Base-by-base conservation (phyloP, 2,797 vertebrate genomes). In the Hoplostethus atlanticus region DNA sequence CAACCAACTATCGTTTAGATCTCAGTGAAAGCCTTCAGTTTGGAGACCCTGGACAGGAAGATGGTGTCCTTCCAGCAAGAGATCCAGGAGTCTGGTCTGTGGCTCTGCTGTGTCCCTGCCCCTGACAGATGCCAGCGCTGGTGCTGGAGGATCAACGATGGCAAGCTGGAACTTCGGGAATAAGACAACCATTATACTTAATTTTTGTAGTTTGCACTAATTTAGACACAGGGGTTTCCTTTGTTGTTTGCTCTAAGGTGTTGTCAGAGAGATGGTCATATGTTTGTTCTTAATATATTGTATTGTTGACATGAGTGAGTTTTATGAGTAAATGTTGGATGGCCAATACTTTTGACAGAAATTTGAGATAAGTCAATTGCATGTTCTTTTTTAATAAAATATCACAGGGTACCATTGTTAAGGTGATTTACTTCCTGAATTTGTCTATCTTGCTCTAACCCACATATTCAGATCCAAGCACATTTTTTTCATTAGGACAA, bases 1-100 rank as follows among this genome's bases (percentile, higher is more conserved):
- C 6, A 11, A 46, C 68, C 6, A 11, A 46, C 48, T 60, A 0
- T 67, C n/a, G 0, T 68, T 62, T 80, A 95, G 97, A 94, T 99
- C 74, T 95, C 95, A 0, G 93, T 93, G 15, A 90, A 94, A n/a
- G 91, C 95, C 17, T 99, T 98, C 87, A 97, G 96, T 36, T 79
- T 99, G 92, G 96, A 97, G 77, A 96, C 95, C 2, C 94, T 97
- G 76, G 97, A 98, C 40, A 96, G 97, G 68, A 95, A 96, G 75
- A 87, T 85, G 0, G 94, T 98, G 59, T 85, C 83, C 87, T 96
- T 94, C 0, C 94, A 97, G 58, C 94, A 95, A 74, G 95, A 96
- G 87, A 93, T 99, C 70, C 91, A 87, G 0, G 96, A 96, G 88
- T 95, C 96, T 0, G 95, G 96, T 16, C 92, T 96, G 13, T 97